These are phyloP conservation scores for Lysiphlebus fabarum DNA, from an alignment of 1,140 invertebrate genomes.

Conservation along the genomic window DNA sequence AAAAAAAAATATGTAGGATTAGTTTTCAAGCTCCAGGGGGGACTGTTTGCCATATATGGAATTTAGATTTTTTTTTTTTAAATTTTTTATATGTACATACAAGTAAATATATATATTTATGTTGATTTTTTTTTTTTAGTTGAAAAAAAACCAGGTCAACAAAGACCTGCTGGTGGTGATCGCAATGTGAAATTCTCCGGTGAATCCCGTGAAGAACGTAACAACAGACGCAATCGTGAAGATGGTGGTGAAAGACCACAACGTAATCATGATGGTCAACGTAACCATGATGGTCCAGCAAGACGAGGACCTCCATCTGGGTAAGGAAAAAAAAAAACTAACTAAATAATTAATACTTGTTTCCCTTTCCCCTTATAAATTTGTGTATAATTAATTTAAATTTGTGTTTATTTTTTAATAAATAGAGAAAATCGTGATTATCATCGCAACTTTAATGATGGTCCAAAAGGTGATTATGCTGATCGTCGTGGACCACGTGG, in stretches of 20 bases:
- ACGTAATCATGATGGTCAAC: slow-evolving; percentile 35
- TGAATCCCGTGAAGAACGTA: slow-evolving; percentile 69
- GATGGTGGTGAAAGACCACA: slow-evolving; percentile 56
- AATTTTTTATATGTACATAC: background rate
- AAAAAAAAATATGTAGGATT: too few relatives aligned
- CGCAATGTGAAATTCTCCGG: slow-evolving; percentile 55
- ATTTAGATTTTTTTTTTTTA: background rate
- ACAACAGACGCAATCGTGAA: slow-evolving; percentile 71
- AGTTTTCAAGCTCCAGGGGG: too few relatives aligned
- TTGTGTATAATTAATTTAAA: background rate
- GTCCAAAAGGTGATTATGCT: slow-evolving; percentile 37
- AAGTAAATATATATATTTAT: too few relatives aligned
- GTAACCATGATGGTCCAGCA: background rate
- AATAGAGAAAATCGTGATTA: slow-evolving; percentile 42
- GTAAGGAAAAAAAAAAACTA: slow-evolving; percentile 24
- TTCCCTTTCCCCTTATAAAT: too few relatives aligned
- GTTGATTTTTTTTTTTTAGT: slow-evolving; percentile 29
- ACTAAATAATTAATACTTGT: too few relatives aligned
- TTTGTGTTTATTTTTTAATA: slow-evolving; percentile 23
- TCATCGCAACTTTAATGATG: slow-evolving; percentile 32
- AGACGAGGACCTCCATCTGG: slow-evolving; percentile 44
- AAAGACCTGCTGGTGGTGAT: slow-evolving; percentile 43
- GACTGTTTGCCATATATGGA: too few relatives aligned
- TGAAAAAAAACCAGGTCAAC: slow-evolving; percentile 47
- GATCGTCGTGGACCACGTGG: slow-evolving; percentile 27